phyloP scores from a whole-genome alignment of 2,113 vertebrate genomes.

The Plecotus auritus region DNA sequence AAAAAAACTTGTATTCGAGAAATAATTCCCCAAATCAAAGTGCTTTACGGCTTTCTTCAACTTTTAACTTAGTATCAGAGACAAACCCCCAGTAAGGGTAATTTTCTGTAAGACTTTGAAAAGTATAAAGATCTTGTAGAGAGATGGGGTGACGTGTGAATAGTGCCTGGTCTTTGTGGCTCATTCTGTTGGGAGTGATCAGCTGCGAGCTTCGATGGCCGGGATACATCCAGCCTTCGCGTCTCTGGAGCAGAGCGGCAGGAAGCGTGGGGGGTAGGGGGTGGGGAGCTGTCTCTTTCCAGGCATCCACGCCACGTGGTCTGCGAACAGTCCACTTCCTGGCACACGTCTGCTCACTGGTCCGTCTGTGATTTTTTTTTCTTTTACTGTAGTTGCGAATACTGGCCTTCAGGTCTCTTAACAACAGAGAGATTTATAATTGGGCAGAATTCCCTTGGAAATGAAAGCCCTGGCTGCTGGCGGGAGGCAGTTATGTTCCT shows the following conservation, averaged over 20 bases:
- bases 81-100: background rate
- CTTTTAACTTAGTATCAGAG: background rate
- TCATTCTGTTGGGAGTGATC: conserved; percentile 4
- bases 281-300: conserved; percentile 6
- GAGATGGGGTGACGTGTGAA: conserved; percentile 1
- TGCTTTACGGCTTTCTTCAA: background rate
- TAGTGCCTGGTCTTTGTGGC: background rate
- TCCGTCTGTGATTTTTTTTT: background rate
- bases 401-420: conserved; percentile 27
- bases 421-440: conserved; percentile 37
- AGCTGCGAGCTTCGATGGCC: background rate
- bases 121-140: background rate
- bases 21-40: conserved; percentile 19
- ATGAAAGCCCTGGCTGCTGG: background rate
- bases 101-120: background rate
- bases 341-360: conserved; percentile 39
- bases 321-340: conserved; percentile 52
- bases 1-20: conserved; percentile 15
- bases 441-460: conserved; percentile 20
- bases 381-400: background rate
- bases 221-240: conserved; percentile 15
- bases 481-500: background rate
- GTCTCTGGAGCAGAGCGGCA: conserved; percentile 8
- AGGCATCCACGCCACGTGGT: background rate
- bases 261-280: background rate